These are phyloP conservation scores for Julus scanicus DNA, from an alignment of 2,888 invertebrate species.

Conservation along the genomic window DNA sequence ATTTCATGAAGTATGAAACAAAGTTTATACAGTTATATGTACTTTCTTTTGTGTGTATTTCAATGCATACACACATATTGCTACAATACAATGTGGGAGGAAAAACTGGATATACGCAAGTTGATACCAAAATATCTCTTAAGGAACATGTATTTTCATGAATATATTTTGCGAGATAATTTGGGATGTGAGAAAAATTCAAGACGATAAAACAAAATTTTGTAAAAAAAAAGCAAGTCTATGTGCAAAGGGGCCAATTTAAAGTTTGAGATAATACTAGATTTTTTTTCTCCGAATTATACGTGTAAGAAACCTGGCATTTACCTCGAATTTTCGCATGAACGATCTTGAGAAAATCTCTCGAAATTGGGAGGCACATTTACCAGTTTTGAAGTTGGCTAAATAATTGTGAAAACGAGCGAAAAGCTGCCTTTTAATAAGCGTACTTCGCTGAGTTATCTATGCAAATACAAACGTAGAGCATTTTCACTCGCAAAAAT, in stretches of 20 bases:
- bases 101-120: too few species aligned
- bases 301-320: neutral
- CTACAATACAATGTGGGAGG: too few species aligned
- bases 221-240: neutral
- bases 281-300: neutral
- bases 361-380: neutral
- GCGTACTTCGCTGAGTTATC: conserved; percentile 8
- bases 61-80: too few species aligned
- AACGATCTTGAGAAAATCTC: neutral
- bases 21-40: too few species aligned
- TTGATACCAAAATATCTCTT: neutral
- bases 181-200: neutral
- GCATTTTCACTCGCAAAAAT: neutral
- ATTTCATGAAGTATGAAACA: too few species aligned
- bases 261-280: neutral
- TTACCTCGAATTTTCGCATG: neutral
- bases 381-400: neutral
- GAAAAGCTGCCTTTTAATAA: conserved; percentile 45
- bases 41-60: too few species aligned
- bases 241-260: neutral
- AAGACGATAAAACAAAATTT: neutral
- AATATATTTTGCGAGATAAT: neutral
- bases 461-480: neutral
- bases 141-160: neutral
- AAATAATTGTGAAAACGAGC: conserved; percentile 45